phyloP scores from a whole-genome alignment of 2,888 invertebrate genomes.

The Thumatha senex region DNA sequence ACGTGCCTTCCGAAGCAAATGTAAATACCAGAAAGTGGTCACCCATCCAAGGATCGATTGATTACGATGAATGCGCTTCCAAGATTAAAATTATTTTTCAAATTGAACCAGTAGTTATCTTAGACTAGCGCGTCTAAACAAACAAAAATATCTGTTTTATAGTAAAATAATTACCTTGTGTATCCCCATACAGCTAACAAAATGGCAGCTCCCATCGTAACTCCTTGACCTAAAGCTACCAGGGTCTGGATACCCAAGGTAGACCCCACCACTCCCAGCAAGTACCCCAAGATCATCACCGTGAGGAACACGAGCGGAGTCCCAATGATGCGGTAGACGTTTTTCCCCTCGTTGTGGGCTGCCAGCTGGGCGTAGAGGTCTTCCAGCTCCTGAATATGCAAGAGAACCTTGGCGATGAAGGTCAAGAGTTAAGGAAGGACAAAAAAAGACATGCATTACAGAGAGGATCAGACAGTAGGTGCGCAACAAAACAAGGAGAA shows the following conservation, averaged over 20 bases:
- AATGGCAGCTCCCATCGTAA: conserved; percentile 88
- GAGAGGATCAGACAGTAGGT: no score
- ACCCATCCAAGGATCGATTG: no score
- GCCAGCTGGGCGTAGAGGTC: conserved; percentile 91
- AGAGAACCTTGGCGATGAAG: conserved; percentile 15
- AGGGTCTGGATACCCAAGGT: conserved; percentile 90
- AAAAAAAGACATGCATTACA: not conserved
- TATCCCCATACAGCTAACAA: conserved; percentile 93
- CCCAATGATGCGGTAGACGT: conserved; percentile 96
- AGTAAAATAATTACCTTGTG: no score
- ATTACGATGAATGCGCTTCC: no score
- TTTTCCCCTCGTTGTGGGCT: conserved; percentile 98
- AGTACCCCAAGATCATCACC: conserved; percentile 91
- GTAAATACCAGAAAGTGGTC: no score
- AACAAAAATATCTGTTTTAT: no score
- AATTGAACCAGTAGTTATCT: no score
- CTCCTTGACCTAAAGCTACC: conserved; percentile 89
- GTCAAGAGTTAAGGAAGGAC: not conserved
- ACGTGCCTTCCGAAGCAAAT: no score
- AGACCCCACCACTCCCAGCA: conserved; percentile 91
- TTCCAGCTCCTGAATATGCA: conserved; percentile 89
- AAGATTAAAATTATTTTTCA: no score
- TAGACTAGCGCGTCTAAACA: no score
- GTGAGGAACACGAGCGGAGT: conserved; percentile 96
- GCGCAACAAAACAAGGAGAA: no score